Conservation (phyloP, 2,888 invertebrate species). For the Schizotus pectinicornis region DNA sequence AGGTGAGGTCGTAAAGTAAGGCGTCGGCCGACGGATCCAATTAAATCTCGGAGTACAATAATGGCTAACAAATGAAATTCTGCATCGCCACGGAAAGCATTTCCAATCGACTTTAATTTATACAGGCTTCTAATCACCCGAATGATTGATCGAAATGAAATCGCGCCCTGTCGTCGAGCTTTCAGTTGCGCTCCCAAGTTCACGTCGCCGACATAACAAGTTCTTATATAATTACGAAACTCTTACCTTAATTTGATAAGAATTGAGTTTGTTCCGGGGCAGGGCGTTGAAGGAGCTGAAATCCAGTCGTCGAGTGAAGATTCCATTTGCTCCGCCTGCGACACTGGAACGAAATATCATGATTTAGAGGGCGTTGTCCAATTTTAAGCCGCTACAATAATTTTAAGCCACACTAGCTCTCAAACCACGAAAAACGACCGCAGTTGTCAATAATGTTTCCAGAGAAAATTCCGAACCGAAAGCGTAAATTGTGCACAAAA, state of each 20-base stretch:
- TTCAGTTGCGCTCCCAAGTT: slow-evolving; percentile 1
- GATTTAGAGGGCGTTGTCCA: neutral
- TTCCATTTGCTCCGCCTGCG: slow-evolving; percentile 88
- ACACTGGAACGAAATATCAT: slow-evolving; percentile 67
- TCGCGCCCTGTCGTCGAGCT: slow-evolving; percentile 6
- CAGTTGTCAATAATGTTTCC: no score
- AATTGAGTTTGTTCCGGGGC: slow-evolving; percentile 95
- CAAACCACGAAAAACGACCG: neutral
- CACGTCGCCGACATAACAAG: neutral
- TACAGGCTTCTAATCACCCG: slow-evolving; percentile 13
- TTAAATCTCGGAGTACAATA: no score
- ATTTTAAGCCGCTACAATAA: neutral
- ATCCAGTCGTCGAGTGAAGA: slow-evolving; percentile 91
- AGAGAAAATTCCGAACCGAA: neutral
- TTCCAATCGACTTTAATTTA: slow-evolving; percentile 6
- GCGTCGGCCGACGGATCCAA: no score
- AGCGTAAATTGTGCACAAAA: slow-evolving; percentile 7
- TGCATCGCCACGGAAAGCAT: neutral
- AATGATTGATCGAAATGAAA: slow-evolving; percentile 17
- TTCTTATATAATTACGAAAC: slow-evolving; percentile 6
- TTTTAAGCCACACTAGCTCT: neutral
- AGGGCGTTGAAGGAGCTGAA: slow-evolving; percentile 94
- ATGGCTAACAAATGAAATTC: no score
- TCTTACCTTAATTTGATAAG: slow-evolving; percentile 97
- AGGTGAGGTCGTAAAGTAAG: no score